Evolutionary conservation across 2,888 invertebrate genomes (phyloP), one percentile per base, ranked within the genome.

Genomic region (Euplagia quadripunctaria): DNA sequence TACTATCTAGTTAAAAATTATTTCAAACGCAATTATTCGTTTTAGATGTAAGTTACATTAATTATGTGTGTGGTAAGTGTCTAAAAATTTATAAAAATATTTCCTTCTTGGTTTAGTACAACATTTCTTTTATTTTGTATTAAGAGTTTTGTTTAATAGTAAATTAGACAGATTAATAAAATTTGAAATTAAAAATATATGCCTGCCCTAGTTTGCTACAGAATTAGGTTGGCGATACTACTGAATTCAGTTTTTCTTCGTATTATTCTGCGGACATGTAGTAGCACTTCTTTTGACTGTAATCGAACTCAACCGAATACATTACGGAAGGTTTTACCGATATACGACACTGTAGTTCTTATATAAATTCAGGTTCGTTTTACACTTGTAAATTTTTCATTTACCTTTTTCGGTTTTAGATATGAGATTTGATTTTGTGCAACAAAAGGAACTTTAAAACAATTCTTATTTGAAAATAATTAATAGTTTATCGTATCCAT

Each of bases 381-480:
- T 80, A 82, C 77, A 82, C 73, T 82, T 70, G 73, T 84, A 82
- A 84, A 82, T 74, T 78, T 82, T 82, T 84, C 76, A 80, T 82
- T 80, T 80, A 73, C 73, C 78, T 76, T 78, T 64, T 77, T 70
- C 71, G 20, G 31, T 17, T 52, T 70, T 52, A 31, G 17, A 51
- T 16, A 14, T 51, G 16, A 66, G 51, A 49, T 41, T 41, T 51
- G 66, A 41, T 66, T 51, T 66, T 65, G 31, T 20, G 16, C 7
- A 49, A 66, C 49, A 49, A 49, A 65, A 46, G 20, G 14, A 1
- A 31, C 31, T 31, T 8, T 61, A 14, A 4, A 61, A 61, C 4
- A 31, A 20, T 58, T 55, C 9, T 55, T n/a, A 17, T n/a, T 55
- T 55, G n/a, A 52, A n/a, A n/a, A 55, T n/a, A n/a, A 16, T n/a